Conservation (phyloP, 2,888 invertebrate genomes). For the Dugesia japonica region DNA sequence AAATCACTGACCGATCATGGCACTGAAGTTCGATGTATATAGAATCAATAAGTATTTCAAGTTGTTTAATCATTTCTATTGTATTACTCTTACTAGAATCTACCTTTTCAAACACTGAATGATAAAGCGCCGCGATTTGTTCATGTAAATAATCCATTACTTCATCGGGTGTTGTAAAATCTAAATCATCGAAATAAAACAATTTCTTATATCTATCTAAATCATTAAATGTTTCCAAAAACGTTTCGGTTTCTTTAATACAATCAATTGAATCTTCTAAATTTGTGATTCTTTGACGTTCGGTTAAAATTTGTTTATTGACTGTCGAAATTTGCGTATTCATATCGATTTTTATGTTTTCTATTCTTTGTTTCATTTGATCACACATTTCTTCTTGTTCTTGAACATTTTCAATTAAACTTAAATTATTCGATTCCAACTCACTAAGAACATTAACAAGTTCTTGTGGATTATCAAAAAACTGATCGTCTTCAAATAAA, state of each 20-base stretch:
- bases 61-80: background rate
- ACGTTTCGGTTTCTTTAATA: background rate
- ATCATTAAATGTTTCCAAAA: constrained; percentile 5
- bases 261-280: background rate
- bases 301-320: background rate
- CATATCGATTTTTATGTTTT: background rate
- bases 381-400: constrained; percentile 20
- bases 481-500: background rate
- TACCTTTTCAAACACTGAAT: background rate
- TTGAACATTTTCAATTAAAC: constrained; percentile 4
- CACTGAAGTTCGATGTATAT: background rate
- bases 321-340: background rate
- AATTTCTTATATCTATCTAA: background rate
- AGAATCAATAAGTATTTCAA: background rate
- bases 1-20: background rate
- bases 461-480: background rate
- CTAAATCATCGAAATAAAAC: background rate
- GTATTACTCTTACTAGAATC: background rate
- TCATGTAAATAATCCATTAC: background rate
- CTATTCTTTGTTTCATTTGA: background rate
- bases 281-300: background rate
- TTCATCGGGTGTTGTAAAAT: background rate
- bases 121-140: background rate
- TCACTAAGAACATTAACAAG: background rate
- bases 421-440: background rate